These are phyloP conservation scores for Tor tambroides DNA, from an alignment of 2,113 vertebrate genomes.

Conservation along the genomic window DNA sequence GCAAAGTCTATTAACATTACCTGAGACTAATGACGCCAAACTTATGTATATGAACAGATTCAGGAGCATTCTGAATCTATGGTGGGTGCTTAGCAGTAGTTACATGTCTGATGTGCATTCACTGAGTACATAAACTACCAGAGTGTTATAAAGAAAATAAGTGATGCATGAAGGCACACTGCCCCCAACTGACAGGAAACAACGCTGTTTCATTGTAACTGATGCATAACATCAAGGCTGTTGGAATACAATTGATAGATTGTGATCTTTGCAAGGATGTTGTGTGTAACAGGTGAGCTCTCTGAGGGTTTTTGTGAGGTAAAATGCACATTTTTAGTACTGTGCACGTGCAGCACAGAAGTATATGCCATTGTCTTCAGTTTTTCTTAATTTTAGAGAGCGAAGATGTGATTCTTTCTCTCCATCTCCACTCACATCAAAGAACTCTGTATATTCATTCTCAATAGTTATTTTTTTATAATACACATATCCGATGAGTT, in stretches of 20 bases:
- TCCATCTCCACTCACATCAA: slow-evolving; percentile 53
- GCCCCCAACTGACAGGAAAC: slow-evolving; percentile 21
- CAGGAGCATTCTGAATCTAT: background rate
- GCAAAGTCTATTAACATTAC: background rate
- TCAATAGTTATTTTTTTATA: background rate
- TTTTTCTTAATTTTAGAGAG: background rate
- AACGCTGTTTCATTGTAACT: background rate
- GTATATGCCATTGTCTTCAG: slow-evolving; percentile 33
- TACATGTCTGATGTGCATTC: background rate
- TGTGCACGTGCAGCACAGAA: slow-evolving; percentile 47
- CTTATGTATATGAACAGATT: background rate
- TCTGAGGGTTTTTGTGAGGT: background rate
- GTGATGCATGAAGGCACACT: slow-evolving; percentile 12
- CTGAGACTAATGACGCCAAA: background rate
- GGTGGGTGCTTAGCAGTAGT: background rate
- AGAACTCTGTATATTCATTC: background rate
- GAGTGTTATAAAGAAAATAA: background rate
- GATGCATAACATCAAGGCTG: background rate
- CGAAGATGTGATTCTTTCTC: background rate
- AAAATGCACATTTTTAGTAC: background rate
- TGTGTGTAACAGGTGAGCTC: background rate
- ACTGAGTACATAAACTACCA: background rate
- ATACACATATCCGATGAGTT: slow-evolving; percentile 50
- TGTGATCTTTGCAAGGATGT: background rate
- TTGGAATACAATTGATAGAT: background rate